Base-by-base conservation (phyloP, 2,797 vertebrate genomes). In the Lepilemur septentrionalis region DNA sequence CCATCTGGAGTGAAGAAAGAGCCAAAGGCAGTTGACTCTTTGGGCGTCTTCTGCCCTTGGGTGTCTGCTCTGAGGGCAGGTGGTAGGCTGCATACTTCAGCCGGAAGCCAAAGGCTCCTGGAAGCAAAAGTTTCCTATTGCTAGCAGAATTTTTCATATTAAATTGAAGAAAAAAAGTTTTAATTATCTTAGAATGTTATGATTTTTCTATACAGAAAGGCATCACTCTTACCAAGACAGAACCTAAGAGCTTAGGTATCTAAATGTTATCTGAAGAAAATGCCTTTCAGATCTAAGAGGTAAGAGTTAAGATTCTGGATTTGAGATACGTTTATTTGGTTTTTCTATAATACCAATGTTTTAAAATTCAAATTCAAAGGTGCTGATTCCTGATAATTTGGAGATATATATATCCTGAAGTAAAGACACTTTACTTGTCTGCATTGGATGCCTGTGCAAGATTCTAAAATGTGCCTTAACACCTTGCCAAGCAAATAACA, bases 251-350 rank as follows among this genome's bases (percentile, higher is more conserved):
- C 22, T 97, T 94, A 94, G 82, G 91, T 97, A 97, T 98, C 93
- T 97, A 97, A 98, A 98, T 97, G 97, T 97, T 98, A 98, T 97
- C 93, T 93, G 96, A 91, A 96, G 79, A 96, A 89, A 97, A 80
- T 94, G 83, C 46, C 94, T 98, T 95, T 70, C 48, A 98, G 94
- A 96, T 94, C 67, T 88, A 94, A 96, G 52, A 97, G 84, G 75
- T 96, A 81, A 97, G 82, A 97, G 95, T 97, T 92, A 97, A 69
- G 90, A 97, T 97, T 98, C 73, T 97, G 82, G 92, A 97, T 87
- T 97, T 89, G 78, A 92, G 95, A 91, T 97, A 93, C 96, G 70
- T 96, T 97, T 28, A n/a, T 93, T 92, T 97, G 80, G 97, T 97
- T 98, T 96, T 95, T 93, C 89, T 89, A 97, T 96, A 96, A 9